Evolutionary conservation across 2,888 invertebrate genomes (phyloP).

Genomic region (Exephanes ischioxanthus): DNA sequence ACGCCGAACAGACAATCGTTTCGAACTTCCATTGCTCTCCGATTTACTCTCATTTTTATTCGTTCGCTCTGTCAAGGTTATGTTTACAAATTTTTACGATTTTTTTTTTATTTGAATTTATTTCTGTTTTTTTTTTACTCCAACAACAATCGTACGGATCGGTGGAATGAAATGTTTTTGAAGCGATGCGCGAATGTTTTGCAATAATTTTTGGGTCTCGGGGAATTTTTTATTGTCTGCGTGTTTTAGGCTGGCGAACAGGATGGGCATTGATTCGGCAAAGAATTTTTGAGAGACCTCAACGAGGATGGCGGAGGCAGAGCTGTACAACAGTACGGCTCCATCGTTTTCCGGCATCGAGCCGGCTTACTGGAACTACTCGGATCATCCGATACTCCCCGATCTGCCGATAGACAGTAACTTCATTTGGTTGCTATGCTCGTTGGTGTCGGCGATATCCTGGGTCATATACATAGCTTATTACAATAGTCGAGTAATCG

Average conservation of each 20-base stretch:
- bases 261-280: slow-evolving; percentile 70
- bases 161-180: background rate
- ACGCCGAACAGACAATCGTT: background rate
- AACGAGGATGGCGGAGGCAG: slow-evolving; percentile 76
- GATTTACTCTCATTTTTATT: slow-evolving; percentile 3
- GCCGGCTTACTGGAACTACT: slow-evolving; percentile 87
- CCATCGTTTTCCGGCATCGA: slow-evolving; percentile 78
- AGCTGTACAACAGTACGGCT: slow-evolving; percentile 75
- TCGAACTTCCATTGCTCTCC: slow-evolving; percentile 2
- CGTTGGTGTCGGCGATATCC: slow-evolving; percentile 92
- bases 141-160: background rate
- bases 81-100: slow-evolving; percentile 51
- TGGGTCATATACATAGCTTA: slow-evolving; percentile 98
- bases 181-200: too few species aligned
- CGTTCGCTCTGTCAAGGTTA: slow-evolving; percentile 40
- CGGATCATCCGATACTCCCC: slow-evolving; percentile 87
- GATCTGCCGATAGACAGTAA: slow-evolving; percentile 93
- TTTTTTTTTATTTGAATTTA: background rate
- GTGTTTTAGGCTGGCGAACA: slow-evolving; percentile 68
- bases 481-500: slow-evolving; percentile 97
- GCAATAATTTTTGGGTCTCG: background rate
- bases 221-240: background rate
- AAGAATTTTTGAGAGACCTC: slow-evolving; percentile 44
- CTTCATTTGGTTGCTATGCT: slow-evolving; percentile 91
- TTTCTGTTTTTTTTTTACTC: background rate